phyloP scores from a whole-genome alignment of 2,888 invertebrate species.

The Agriopis leucophaearia region DNA sequence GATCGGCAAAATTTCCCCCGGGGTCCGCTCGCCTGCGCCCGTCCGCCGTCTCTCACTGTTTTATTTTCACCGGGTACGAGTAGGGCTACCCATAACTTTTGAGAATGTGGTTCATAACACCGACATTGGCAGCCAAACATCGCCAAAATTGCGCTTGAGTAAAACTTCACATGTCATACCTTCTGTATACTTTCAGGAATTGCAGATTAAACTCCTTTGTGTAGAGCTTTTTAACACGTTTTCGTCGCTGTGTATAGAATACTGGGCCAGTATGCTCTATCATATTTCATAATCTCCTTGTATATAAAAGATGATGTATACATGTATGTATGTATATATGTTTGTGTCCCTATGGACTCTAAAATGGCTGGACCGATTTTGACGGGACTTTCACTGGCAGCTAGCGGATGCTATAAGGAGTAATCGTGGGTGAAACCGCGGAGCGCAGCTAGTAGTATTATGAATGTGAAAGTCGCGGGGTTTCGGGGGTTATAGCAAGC shows the following conservation, averaged over 20 bases:
- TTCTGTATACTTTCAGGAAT: constrained; percentile 5
- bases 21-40: constrained; percentile 51
- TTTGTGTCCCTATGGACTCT: no score
- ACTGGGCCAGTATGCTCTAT: background rate
- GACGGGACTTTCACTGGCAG: no score
- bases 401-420: no score
- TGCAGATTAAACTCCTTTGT: constrained; percentile 4
- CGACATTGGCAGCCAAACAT: constrained; percentile 21
- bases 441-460: no score
- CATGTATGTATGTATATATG: no score
- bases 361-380: no score
- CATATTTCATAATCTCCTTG: no score
- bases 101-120: constrained; percentile 22
- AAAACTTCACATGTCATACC: constrained; percentile 14
- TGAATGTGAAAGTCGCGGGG: no score
- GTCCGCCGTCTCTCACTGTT: constrained; percentile 53
- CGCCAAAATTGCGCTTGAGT: constrained; percentile 11
- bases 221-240: background rate
- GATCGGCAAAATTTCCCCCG: constrained; percentile 66
- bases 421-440: no score
- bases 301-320: no score
- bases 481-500: no score
- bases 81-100: constrained; percentile 33
- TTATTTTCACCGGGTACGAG: constrained; percentile 55
- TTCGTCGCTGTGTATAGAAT: background rate